Evolutionary conservation across 2,113 vertebrate species (phyloP), one percentile per base, ranked within the genome.

Genomic region (Dasypus novemcinctus): DNA sequence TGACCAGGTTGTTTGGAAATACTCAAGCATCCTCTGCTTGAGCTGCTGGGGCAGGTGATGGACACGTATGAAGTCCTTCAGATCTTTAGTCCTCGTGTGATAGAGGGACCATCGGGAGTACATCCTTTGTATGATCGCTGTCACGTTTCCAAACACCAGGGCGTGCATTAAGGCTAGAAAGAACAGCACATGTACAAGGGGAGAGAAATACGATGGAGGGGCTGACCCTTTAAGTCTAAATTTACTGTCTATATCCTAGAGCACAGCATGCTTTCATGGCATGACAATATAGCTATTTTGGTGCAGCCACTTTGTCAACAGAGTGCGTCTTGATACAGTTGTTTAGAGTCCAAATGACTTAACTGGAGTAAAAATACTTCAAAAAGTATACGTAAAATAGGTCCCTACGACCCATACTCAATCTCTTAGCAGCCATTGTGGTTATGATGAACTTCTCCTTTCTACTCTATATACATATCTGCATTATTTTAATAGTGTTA

Each of bases 1-100:
- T 38, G 99, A 99, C 99, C 99, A 99, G 0, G 99, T 99, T 69
- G 99, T 99, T 98, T 99, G 99, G 98, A 99, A 99, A 98, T 99
- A 99, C 96, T 99, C 99, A 69, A 99, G 98, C 99, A 99, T 99
- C 97, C 99, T 99, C 98, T 99, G 99, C 97, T 99, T 99, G 76
- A 99, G 98, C 97, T 98, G 99, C 97, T 99, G 99, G n/a, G 99
- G 99, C 90, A 99, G 98, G 93, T 99, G 99, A 97, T 99, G 99
- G 90, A 99, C 99, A 17, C 99, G 98, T 96, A 99, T 99, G 96
- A 99, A 99, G 97, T 99, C 99, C 97, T 99, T 99, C 85, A 99
- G 97, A 97, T 99, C 99, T 98, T 99, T 99, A 94, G 99, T 99
- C 98, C 99, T 99, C 49, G 99, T 99, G 98, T 99, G 99, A 98